Evolutionary conservation across 2,888 invertebrate species (phyloP).

Genomic region (Muschampia plurimacula): DNA sequence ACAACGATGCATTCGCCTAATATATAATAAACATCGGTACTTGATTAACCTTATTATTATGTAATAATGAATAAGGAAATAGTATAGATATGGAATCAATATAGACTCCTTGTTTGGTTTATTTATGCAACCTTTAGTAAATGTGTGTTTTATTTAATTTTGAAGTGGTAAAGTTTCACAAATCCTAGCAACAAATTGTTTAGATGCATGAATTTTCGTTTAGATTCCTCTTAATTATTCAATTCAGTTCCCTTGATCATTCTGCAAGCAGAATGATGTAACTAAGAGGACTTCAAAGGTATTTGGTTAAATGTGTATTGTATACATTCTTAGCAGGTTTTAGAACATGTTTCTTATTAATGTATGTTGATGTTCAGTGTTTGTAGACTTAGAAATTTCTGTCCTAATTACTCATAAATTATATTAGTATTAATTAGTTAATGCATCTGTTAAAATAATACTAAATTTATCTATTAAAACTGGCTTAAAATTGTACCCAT

Average conservation of each 20-base stretch:
- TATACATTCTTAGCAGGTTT: not conserved
- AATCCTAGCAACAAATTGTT: slow-evolving; percentile 5
- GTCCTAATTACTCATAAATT: not conserved
- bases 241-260: not conserved
- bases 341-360: slow-evolving; percentile 20
- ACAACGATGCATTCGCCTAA: too few relatives aligned
- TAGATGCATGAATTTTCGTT: slow-evolving; percentile 27
- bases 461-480: too few relatives aligned
- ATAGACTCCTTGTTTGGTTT: not conserved
- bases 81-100: not conserved
- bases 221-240: slow-evolving; percentile 11
- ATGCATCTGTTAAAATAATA: not conserved
- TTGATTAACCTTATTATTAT: not conserved
- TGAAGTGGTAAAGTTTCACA: slow-evolving; percentile 17
- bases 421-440: not conserved
- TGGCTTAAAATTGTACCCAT: not conserved
- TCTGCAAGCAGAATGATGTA: not conserved
- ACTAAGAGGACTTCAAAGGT: slow-evolving; percentile 17
- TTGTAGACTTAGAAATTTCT: slow-evolving; percentile 37
- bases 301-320: not conserved
- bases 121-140: not conserved
- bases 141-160: slow-evolving; percentile 17
- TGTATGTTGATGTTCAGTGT: slow-evolving; percentile 40
- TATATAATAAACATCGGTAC: not conserved
- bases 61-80: not conserved